Base-by-base conservation (phyloP, 2,888 invertebrate genomes). In the Amblyjoppa fuscipennis region DNA sequence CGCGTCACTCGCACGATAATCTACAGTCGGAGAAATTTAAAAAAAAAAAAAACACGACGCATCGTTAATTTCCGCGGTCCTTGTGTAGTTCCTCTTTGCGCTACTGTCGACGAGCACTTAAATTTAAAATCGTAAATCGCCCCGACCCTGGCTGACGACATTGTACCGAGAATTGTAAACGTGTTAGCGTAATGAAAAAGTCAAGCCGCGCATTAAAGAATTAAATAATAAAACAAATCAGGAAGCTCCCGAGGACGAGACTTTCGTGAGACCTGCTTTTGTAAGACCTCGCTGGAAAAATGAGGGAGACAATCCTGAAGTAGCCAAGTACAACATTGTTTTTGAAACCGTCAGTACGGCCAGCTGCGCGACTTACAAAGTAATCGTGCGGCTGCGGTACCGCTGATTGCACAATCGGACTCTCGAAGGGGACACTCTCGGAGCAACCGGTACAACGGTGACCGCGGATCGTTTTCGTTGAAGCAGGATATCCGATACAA, bases 401-500 rank as follows among this genome's bases (percentile, higher is more conserved):
- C 49, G 45, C 28, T 41, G 79, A 71, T 85, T 85, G 85, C 85
- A 85, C 85, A 82, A 85, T 74, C 61, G 74, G 38, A 51, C 28
- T 45, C 69, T 68, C 56, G 74, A 41, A 11, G 68, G 49, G 51
- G 16, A 11, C 49, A 3, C 61, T 31, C 34, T 34, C 31, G 0
- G 7, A 53, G 64, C 69, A 64, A 73, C 53, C 68, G 59, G 51
- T 61, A 61, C 2, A 64, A 64, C 25, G 38, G 45, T 11, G 68
- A 56, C 49, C n/a, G 31, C 45, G 31, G 61, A 75, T 79, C 75
- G 75, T 79, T 85, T 82, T 82, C 68, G 59, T 61, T 75, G 53
- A 2, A 80, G 80, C 73, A 76, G 83, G 85, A 83, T 83, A 85
- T 85, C 85, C 85, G 85, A 85, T 85, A 82, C 79, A 61, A 80